These are phyloP conservation scores for Bemisia tabaci DNA, from an alignment of 1,140 invertebrate species.

Conservation along the genomic window DNA sequence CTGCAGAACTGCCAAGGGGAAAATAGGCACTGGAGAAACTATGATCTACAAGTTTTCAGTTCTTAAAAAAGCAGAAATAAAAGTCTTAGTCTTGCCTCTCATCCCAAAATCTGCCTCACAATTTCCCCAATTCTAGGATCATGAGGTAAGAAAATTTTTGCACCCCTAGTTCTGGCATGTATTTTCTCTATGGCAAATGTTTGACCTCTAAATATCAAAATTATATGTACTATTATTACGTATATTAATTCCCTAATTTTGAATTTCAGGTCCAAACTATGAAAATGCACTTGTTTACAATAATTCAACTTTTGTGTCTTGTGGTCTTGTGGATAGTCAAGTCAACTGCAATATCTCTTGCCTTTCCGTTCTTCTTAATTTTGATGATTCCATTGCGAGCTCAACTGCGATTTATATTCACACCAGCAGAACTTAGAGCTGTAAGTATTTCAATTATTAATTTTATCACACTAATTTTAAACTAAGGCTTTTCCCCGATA, in stretches of 20 bases:
- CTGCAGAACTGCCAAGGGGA: too few relatives aligned
- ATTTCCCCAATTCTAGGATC: too few relatives aligned
- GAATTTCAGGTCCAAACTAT: constrained; percentile 60
- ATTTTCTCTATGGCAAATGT: too few relatives aligned
- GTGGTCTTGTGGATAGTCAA: constrained; percentile 73
- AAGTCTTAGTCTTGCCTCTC: too few relatives aligned
- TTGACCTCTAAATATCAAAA: too few relatives aligned
- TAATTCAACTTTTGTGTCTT: constrained; percentile 67
- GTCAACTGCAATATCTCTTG: constrained; percentile 69
- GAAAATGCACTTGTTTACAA: constrained; percentile 85
- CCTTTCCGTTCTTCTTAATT: constrained; percentile 83
- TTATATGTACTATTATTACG: too few relatives aligned
- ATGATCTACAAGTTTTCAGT: too few relatives aligned
- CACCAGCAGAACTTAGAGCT: constrained; percentile 60
- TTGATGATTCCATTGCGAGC: constrained; percentile 76
- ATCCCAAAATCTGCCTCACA: too few relatives aligned
- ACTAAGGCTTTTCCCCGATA: constrained; percentile 10
- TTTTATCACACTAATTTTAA: constrained; percentile 2
- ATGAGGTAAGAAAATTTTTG: too few relatives aligned
- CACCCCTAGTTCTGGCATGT: too few relatives aligned
- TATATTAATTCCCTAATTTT: constrained; percentile 12
- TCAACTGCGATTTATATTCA: constrained; percentile 58
- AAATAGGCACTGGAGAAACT: too few relatives aligned
- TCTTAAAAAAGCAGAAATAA: too few relatives aligned
- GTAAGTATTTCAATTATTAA: constrained; percentile 37